A percentile compares a stretch with the other conserved stretches of the same genome.
phyloP scores from a whole-genome alignment of 2,113 vertebrate genomes.

The Ramphastos sulfuratus region DNA sequence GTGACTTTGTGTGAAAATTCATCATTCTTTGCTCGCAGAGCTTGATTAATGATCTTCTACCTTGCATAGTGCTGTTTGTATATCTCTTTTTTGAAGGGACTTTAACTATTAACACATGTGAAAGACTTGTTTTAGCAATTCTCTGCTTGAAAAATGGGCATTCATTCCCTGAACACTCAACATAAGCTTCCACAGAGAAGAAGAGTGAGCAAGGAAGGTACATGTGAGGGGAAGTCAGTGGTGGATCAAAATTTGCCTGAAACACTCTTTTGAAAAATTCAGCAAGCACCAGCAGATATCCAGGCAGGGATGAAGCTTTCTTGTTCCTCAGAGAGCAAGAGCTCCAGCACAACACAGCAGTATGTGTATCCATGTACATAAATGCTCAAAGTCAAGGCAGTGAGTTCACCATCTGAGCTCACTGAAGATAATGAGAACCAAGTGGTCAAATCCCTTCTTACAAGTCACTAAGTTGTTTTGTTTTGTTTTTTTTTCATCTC shows the following conservation, averaged over 20 bases:
- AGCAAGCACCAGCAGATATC: neutral
- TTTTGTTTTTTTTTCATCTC: neutral
- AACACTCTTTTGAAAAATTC: neutral
- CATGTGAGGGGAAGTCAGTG: neutral
- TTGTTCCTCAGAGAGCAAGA: neutral
- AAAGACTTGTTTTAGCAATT: neutral
- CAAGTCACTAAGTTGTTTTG: neutral
- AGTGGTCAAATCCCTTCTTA: neutral
- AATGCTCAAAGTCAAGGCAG: neutral
- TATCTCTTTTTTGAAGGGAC: neutral
- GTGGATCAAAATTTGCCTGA: neutral
- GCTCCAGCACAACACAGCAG: neutral
- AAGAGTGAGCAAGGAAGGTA: neutral
- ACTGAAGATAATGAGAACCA: constrained; percentile 28
- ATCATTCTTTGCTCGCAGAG: neutral
- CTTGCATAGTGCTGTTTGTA: neutral
- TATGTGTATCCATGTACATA: neutral
- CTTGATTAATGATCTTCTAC: neutral
- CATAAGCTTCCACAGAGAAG: neutral
- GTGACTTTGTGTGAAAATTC: neutral
- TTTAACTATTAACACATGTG: neutral
- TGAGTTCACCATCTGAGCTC: neutral
- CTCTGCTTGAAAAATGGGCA: neutral
- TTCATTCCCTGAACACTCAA: neutral
- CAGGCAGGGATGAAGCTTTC: neutral